These are phyloP conservation scores for Drosophila triauraria DNA, from an alignment of 1,140 invertebrate genomes.

Conservation along the genomic window DNA sequence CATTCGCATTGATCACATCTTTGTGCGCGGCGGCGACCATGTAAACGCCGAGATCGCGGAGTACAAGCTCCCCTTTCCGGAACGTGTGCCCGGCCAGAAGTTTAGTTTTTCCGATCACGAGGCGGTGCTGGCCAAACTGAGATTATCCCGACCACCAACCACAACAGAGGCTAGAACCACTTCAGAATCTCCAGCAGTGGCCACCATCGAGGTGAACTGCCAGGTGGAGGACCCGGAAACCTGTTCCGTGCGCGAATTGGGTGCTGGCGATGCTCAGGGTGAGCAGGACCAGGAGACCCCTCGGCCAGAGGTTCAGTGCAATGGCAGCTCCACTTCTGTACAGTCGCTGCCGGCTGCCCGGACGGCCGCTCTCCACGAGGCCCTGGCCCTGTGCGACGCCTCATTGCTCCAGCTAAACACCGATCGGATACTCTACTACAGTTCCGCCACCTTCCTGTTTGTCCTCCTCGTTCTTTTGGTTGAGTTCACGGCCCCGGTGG, in stretches of 20 bases:
- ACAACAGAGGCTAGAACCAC: background rate
- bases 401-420: conserved; percentile 87
- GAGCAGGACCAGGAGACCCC: background rate
- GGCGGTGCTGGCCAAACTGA: conserved; percentile 90
- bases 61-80: conserved; percentile 90
- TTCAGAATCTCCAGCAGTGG: conserved; percentile 10
- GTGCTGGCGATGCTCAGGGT: conserved; percentile 17
- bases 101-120: conserved; percentile 97
- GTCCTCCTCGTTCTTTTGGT: conserved; percentile 82
- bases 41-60: conserved; percentile 87
- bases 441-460: conserved; percentile 85
- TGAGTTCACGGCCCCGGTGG: conserved; percentile 82
- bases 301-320: background rate
- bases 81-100: conserved; percentile 89
- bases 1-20: conserved; percentile 96
- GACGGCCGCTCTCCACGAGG: conserved; percentile 86
- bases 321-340: conserved; percentile 10
- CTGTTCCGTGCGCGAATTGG: conserved; percentile 9
- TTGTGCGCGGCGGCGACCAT: conserved; percentile 87
- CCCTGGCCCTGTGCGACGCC: conserved; percentile 87
- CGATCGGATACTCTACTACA: conserved; percentile 87
- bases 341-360: conserved; percentile 48
- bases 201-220: conserved; percentile 34
- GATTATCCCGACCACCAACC: conserved; percentile 35
- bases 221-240: conserved; percentile 14